Conservation (phyloP, 2,797 vertebrate species). For the Mormyrops boulengeri region DNA sequence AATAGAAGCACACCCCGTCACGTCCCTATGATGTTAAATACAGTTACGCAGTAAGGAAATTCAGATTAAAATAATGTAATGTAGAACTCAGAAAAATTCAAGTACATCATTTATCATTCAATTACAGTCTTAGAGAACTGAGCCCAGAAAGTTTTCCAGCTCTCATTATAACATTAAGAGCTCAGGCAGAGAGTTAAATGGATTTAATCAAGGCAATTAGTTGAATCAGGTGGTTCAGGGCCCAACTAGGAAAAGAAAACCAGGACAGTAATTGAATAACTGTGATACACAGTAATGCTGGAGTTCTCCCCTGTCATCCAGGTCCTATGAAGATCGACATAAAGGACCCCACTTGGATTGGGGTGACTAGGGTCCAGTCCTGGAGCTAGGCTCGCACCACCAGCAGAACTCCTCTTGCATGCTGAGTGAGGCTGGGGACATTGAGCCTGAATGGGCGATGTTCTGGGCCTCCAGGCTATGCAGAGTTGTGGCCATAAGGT, state of each 20-base stretch:
- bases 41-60: neutral
- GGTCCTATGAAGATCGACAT: neutral
- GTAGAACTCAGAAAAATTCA: neutral
- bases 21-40: neutral
- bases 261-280: neutral
- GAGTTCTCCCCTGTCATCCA: neutral
- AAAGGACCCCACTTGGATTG: neutral
- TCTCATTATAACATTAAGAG: neutral
- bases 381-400: neutral
- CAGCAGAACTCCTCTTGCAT: neutral
- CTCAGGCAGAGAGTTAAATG: conserved; percentile 6
- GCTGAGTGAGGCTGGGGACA: neutral
- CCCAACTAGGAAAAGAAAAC: neutral
- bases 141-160: conserved; percentile 7
- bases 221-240: conserved; percentile 1
- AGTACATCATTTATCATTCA: neutral
- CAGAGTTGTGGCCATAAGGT: neutral
- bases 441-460: neutral
- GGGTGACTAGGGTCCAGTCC: neutral
- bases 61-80: neutral
- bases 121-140: neutral
- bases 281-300: neutral
- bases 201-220: conserved; percentile 4
- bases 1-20: neutral
- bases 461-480: neutral